Evolutionary conservation across 2,888 invertebrate species (phyloP).

Genomic region (Eueremaeus valkanovi): DNA sequence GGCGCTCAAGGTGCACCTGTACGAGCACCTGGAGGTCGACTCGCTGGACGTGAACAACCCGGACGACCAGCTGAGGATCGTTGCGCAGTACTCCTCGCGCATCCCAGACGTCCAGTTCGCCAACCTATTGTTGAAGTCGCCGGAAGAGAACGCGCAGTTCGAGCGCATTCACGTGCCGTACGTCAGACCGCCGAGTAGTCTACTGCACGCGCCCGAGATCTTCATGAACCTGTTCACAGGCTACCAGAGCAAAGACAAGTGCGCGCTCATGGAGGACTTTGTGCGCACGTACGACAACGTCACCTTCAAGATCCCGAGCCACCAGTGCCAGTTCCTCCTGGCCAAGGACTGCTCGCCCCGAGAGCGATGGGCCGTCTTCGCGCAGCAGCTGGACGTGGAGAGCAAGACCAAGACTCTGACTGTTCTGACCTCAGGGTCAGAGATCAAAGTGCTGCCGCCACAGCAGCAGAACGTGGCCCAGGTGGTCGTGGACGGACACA

Average conservation of each 20-base stretch:
- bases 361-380: conserved; percentile 38
- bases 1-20: conserved; percentile 42
- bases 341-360: conserved; percentile 41
- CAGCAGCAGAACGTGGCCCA: conserved; percentile 36
- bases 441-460: conserved; percentile 39
- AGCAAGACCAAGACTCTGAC: conserved; percentile 39
- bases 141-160: conserved; percentile 39
- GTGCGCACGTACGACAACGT: conserved; percentile 43
- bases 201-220: neutral
- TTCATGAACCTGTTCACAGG: conserved; percentile 15
- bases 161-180: conserved; percentile 31
- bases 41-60: conserved; percentile 3
- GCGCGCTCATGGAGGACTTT: conserved; percentile 36
- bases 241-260: conserved; percentile 15
- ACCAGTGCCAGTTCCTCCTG: conserved; percentile 38
- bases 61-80: conserved; percentile 22
- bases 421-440: conserved; percentile 21
- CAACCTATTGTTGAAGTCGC: conserved; percentile 41
- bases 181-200: conserved; percentile 32
- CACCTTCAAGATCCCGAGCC: conserved; percentile 19
- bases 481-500: conserved; percentile 31
- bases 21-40: conserved; percentile 37
- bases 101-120: conserved; percentile 43
- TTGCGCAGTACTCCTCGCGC: conserved; percentile 42
- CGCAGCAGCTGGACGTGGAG: conserved; percentile 11